phyloP scores from a whole-genome alignment of 2,888 invertebrate species.

The Hydrotaea cyrtoneurina region DNA sequence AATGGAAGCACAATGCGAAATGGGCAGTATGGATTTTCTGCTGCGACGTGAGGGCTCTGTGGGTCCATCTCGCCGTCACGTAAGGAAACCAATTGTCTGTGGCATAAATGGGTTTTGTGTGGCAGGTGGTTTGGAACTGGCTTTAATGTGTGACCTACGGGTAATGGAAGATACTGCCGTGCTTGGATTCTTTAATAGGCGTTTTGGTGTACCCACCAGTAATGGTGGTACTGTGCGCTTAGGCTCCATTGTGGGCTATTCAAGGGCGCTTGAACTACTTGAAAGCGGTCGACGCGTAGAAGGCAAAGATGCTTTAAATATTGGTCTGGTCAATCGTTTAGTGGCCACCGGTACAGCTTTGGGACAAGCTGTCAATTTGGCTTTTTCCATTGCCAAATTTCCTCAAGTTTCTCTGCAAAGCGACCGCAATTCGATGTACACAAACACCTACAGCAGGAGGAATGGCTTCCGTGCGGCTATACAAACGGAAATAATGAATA shows the following conservation, averaged over 20 bases:
- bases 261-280: constrained; percentile 92
- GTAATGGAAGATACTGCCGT: constrained; percentile 93
- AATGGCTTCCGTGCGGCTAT: constrained; percentile 84
- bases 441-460: constrained; percentile 84
- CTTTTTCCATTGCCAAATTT: constrained; percentile 89
- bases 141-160: constrained; percentile 94
- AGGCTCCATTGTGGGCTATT: constrained; percentile 91
- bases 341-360: constrained; percentile 92
- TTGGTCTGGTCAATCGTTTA: constrained; percentile 90
- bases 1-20: constrained; percentile 80
- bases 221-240: constrained; percentile 92
- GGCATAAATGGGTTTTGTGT: constrained; percentile 94
- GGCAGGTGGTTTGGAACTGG: constrained; percentile 94
- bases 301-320: constrained; percentile 89
- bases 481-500: constrained; percentile 84
- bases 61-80: constrained; percentile 85
- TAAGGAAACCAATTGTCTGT: constrained; percentile 93
- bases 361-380: constrained; percentile 89
- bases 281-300: constrained; percentile 90
- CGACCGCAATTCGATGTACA: constrained; percentile 82
- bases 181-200: constrained; percentile 89
- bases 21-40: constrained; percentile 73
- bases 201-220: constrained; percentile 93
- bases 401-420: constrained; percentile 83
- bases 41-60: constrained; percentile 81